Conservation (phyloP, 1,140 invertebrate genomes). For the Lordiphosa mommai region DNA sequence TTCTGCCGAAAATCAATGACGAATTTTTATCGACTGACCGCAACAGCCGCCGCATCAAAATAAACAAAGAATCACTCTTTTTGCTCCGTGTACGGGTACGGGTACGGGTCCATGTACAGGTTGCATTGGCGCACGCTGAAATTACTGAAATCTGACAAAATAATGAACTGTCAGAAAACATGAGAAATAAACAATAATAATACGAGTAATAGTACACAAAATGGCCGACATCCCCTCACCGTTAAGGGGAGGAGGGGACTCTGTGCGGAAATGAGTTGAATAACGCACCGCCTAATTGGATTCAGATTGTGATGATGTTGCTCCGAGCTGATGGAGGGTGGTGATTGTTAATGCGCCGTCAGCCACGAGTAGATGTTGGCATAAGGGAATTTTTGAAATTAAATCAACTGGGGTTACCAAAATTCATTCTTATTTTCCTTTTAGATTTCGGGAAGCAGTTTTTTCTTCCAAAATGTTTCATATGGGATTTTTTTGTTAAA, state of each 20-base stretch:
- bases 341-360: neutral
- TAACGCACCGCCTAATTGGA: conserved; percentile 2
- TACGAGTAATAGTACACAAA: conserved; percentile 35
- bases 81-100: conserved; percentile 11
- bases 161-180: conserved; percentile 74
- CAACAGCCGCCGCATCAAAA: conserved; percentile 45
- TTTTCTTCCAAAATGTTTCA: no score
- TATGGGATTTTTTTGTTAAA: no score
- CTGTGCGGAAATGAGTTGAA: neutral
- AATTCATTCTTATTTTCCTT: no score
- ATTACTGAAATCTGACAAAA: conserved; percentile 62
- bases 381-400: no score
- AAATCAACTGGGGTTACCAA: no score
- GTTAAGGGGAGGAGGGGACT: conserved; percentile 6
- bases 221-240: conserved; percentile 29
- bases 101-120: no score
- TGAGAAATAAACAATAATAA: conserved; percentile 66
- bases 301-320: neutral
- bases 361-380: neutral
- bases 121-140: conserved; percentile 19
- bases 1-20: conserved; percentile 64
- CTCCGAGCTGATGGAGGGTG: neutral
- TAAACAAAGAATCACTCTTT: conserved; percentile 42
- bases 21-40: conserved; percentile 72
- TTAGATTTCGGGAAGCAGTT: no score